A percentile compares a stretch with the other conserved stretches of the same genome.
Evolutionary conservation across 2,797 vertebrate genomes (phyloP).

Genomic region (Zonotrichia albicollis): DNA sequence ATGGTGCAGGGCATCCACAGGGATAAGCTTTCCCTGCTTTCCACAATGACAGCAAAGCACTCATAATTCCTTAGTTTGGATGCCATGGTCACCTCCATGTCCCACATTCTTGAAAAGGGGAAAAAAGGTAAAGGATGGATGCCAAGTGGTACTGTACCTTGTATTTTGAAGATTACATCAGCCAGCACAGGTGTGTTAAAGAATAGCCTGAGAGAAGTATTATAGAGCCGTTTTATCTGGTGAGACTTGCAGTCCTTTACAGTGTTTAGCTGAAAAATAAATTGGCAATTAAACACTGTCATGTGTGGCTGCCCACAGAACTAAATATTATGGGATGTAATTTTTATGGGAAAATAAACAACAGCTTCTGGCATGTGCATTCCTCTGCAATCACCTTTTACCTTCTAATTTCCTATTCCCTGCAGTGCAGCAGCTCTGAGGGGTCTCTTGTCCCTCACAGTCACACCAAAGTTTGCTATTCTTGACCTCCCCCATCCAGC

Average conservation of each 20-base stretch:
- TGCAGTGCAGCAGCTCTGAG: neutral
- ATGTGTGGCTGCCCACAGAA: neutral
- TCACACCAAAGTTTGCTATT: too few species aligned
- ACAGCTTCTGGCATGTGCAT: fast-evolving
- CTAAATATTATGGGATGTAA: neutral
- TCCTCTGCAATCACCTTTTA: neutral
- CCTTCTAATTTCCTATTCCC: neutral
- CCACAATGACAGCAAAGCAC: fast-evolving
- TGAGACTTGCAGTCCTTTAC: slow-evolving; percentile 67
- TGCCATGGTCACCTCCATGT: neutral
- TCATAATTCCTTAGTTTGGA: neutral
- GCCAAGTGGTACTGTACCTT: slow-evolving; percentile 80
- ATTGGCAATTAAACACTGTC: neutral
- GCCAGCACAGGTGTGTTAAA: slow-evolving; percentile 93
- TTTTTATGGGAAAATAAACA: neutral
- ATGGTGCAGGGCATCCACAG: neutral
- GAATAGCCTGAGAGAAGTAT: slow-evolving; percentile 89
- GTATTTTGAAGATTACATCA: slow-evolving; percentile 97
- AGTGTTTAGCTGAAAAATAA: slow-evolving; percentile 60
- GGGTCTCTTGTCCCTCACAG: too few species aligned
- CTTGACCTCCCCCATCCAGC: neutral
- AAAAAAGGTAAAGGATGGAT: neutral
- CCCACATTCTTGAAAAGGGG: neutral
- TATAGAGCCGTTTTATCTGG: slow-evolving; percentile 71
- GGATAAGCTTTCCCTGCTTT: neutral